Evolutionary conservation across 2,797 vertebrate species (phyloP), one percentile per base, ranked within the genome.

Genomic region (Tympanoctomys barrerae): DNA sequence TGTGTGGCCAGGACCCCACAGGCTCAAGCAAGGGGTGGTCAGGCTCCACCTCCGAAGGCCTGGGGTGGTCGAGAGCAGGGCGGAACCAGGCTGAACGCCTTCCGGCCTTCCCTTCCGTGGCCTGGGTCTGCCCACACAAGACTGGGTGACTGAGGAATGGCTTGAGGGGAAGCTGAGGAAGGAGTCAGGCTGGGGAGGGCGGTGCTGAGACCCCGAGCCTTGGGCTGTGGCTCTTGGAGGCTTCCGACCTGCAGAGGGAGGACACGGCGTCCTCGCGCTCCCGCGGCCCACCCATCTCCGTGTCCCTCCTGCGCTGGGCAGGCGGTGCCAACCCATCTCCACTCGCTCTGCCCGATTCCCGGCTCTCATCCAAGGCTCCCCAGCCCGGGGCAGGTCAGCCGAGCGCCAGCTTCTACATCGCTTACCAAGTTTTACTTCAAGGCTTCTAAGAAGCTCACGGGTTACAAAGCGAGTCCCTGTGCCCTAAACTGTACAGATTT

Each of bases 281-380:
- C 16, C 1, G 18, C 26, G 49, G 5, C 21, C 21, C 87, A 19
- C 5, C 0, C 9, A 11, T 22, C 9, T 9, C 36, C 26, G n/a
- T n/a, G 0, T 8, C 36, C 1, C 7, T 2, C 4, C 75, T 5
- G 31, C 0, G 0, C 61, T 46, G 0, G 19, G 81, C 84, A 77
- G 90, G 36, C 54, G 24, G 3, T 16, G 14, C 31, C 2, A 59
- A 3, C 8, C 7, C 3, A 14, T 18, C 54, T 6, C 84, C 21
- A 64, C 52, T 31, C 0, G 0, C 49, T 46, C 59, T 7, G 71
- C 52, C 73, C 0, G 0, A 8, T 14, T 31, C 4, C 2, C 1
- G 0, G 33, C 13, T 39, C 21, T 39, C 10, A 2, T 16, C 14
- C 59, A 31, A 21, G 0, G 22, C 24, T 22, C 12, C 0, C 7